Percentiles rank a stretch among this genome's conserved stretches.
phyloP scores from a whole-genome alignment of 1,140 invertebrate species.

The Oryctes rhinoceros region DNA sequence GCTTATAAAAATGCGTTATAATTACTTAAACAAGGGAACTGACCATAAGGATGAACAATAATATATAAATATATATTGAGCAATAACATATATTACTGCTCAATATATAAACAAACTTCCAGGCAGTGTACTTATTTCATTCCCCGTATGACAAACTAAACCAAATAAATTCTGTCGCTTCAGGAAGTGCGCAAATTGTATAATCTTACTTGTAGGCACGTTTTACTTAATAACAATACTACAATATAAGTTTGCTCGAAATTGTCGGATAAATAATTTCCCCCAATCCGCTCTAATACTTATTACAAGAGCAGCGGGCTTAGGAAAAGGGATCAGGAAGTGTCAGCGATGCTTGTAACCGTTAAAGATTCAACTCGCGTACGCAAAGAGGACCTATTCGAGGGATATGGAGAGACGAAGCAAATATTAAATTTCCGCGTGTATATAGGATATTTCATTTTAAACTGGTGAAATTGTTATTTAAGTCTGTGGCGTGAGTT shows the following conservation, averaged over 20 bases:
- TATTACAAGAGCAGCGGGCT: slow-evolving; percentile 16
- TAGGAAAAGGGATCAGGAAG: slow-evolving; percentile 26
- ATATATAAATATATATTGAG: no score
- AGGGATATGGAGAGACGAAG: slow-evolving; percentile 24
- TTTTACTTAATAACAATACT: slow-evolving; percentile 13
- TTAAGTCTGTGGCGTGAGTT: neutral
- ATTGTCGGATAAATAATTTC: slow-evolving; percentile 29
- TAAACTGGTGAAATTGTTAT: slow-evolving; percentile 23
- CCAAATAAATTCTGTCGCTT: neutral
- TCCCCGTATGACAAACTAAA: neutral
- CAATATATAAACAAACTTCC: neutral
- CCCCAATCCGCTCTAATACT: slow-evolving; percentile 9
- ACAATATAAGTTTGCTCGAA: slow-evolving; percentile 9
- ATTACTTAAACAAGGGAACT: no score
- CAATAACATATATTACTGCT: no score
- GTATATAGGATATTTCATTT: slow-evolving; percentile 22
- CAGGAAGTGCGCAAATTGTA: neutral
- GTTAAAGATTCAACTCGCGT: slow-evolving; percentile 30
- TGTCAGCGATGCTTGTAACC: slow-evolving; percentile 24
- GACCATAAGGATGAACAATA: no score
- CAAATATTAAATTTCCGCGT: slow-evolving; percentile 33
- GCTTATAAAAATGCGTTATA: no score
- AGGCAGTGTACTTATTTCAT: neutral
- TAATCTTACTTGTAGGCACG: neutral
- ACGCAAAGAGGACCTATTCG: neutral